Evolutionary conservation across 92 coral and sea anemone genomes (phyloP).

Genomic region (Isaurus tuberculatus): DNA sequence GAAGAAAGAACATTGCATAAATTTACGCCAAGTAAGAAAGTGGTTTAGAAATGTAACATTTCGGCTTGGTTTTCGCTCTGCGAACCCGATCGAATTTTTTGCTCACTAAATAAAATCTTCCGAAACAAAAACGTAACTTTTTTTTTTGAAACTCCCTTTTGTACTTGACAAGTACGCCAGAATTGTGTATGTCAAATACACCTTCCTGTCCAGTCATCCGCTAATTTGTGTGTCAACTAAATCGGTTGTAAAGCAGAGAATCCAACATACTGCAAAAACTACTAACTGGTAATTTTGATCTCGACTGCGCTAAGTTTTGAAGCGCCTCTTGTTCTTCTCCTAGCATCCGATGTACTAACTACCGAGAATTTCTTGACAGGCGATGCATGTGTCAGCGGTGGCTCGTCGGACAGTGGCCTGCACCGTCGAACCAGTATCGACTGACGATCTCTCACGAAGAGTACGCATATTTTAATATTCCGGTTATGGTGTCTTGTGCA

Average conservation of each 20-base stretch:
- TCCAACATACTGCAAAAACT: constrained; percentile 80
- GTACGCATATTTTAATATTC: constrained; percentile 28
- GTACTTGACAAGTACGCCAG: constrained; percentile 87
- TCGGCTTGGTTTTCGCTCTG: too few relatives aligned
- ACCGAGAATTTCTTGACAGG: neutral
- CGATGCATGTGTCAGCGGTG: neutral
- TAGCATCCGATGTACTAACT: neutral
- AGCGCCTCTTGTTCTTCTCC: neutral
- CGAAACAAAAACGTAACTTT: too few relatives aligned
- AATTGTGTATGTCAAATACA: constrained; percentile 72
- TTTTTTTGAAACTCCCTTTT: too few relatives aligned
- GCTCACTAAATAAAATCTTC: too few relatives aligned
- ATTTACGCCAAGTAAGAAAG: too few relatives aligned
- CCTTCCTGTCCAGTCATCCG: constrained; percentile 69
- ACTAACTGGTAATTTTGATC: constrained; percentile 69
- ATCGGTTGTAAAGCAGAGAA: constrained; percentile 83
- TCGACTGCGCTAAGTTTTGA: constrained; percentile 61
- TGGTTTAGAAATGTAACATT: too few relatives aligned
- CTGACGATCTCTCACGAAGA: constrained; percentile 2
- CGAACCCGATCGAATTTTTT: too few relatives aligned
- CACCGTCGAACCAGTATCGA: constrained; percentile 33
- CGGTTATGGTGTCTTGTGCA: constrained; percentile 61
- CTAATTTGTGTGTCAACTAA: constrained; percentile 64
- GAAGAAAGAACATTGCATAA: too few relatives aligned
- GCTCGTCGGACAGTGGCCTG: neutral